These are phyloP conservation scores for Ips typographus DNA, from an alignment of 1,140 invertebrate species.

Conservation along the genomic window DNA sequence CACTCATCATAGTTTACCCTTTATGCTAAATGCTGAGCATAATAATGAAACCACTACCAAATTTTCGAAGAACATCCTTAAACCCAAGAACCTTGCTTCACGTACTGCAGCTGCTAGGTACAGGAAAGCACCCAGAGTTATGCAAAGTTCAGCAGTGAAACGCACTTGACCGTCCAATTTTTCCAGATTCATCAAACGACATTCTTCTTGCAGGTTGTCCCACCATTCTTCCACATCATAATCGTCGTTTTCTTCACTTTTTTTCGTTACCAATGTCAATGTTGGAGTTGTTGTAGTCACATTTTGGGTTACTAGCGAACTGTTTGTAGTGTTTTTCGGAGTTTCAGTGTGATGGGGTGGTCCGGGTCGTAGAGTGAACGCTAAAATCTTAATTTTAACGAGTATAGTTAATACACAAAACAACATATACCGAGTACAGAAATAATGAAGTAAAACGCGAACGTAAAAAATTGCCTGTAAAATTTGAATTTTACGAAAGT, in stretches of 20 bases:
- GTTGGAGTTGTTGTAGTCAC: constrained; percentile 11
- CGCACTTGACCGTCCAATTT: constrained; percentile 63
- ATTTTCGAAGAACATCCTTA: constrained; percentile 90
- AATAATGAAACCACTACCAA: constrained; percentile 60
- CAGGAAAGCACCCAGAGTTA: constrained; percentile 73
- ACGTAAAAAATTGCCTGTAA: constrained; percentile 88
- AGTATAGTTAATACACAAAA: not conserved
- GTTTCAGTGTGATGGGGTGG: constrained; percentile 50
- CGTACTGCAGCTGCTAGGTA: constrained; percentile 80
- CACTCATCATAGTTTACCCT: not conserved
- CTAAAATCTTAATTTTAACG: constrained; percentile 44
- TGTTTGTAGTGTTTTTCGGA: constrained; percentile 33
- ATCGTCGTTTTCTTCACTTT: constrained; percentile 42
- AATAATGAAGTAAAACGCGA: constrained; percentile 85
- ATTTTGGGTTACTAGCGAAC: constrained; percentile 24
- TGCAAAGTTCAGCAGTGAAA: constrained; percentile 66
- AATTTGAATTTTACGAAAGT: constrained; percentile 95
- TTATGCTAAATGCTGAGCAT: not conserved
- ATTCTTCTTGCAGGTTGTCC: constrained; percentile 68
- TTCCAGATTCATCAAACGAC: constrained; percentile 66
- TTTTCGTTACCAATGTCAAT: constrained; percentile 8
- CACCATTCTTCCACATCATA: constrained; percentile 65
- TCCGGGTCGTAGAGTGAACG: constrained; percentile 84
- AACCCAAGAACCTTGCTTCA: constrained; percentile 80
- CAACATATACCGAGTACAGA: constrained; percentile 62